Evolutionary conservation across 2,888 invertebrate species (phyloP), one percentile per base, ranked within the genome.

Genomic region (Oscheius sp.): DNA sequence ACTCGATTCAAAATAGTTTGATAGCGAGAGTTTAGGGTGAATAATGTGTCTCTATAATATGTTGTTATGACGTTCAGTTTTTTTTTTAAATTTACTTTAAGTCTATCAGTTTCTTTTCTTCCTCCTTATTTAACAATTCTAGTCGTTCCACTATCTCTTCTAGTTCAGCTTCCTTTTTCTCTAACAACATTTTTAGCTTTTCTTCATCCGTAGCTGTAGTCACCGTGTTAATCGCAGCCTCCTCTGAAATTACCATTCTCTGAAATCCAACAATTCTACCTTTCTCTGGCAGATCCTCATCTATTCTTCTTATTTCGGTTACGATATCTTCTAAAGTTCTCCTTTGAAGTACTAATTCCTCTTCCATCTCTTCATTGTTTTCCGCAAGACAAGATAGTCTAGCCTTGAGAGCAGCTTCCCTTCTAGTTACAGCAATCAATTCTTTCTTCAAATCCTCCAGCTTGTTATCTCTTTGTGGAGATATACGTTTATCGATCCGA

Each of bases 311-410:
- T 30, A 59, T 59, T n/a, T 51, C 45, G 12, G 33, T 28, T 33
- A 12, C 59, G 32, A 17, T 61, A 54, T 50, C 24, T 32, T 45
- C 62, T 36, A 30, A 30, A 45, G n/a, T 47, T 28, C 26, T 66
- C 41, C 33, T 47, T 44, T 51, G 24, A 47, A 62, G 32, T 41
- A 32, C 30, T 63, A 67, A 32, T 38, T 62, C 36, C 32, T 61
- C 65, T 59, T 59, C n/a, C 65, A 38, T 30, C 17, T 24, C 57
- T n/a, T 59, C 44, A 17, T 59, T 57, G 38, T 51, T 59, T 44
- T 59, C 59, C 14, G 26, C 28, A 20, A 59, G 30, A n/a, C 41
- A 26, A 6, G 2, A n/a, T 8, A 59, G 24, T 59, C 26, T 12
- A 0, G 26, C 54, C 61, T 17, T 57, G 17, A 54, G 47, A 17